These are phyloP conservation scores for Enteromius anoplus DNA, from an alignment of 2,797 vertebrate species.

Conservation along the genomic window DNA sequence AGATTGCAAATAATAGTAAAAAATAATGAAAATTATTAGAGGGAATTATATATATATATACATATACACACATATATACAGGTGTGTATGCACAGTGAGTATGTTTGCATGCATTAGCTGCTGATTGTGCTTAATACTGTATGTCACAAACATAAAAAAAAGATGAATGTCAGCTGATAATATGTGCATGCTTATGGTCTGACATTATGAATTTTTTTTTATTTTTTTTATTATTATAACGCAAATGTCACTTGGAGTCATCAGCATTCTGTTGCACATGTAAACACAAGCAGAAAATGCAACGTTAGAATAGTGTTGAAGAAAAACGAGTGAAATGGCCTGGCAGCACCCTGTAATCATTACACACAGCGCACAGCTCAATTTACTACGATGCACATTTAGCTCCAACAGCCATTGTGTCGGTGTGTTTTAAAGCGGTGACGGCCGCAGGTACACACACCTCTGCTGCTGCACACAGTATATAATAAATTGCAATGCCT, in stretches of 20 bases:
- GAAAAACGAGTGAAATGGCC: neutral
- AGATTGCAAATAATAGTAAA: neutral
- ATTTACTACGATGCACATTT: constrained; percentile 13
- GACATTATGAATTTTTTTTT: neutral
- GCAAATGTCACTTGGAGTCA: neutral
- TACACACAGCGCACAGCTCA: neutral
- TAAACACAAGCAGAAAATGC: neutral
- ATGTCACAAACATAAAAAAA: neutral
- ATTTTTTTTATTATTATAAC: neutral
- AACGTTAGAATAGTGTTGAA: neutral
- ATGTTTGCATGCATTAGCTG: neutral
- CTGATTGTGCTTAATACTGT: neutral
- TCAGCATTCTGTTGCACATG: neutral
- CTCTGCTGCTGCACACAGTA: constrained; percentile 35
- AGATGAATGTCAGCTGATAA: neutral
- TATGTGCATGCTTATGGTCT: neutral
- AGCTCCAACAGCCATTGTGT: constrained; percentile 2
- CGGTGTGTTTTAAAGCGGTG: neutral
- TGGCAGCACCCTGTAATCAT: neutral
- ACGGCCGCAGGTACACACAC: constrained; percentile 12
- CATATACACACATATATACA: neutral
- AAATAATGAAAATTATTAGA: too few species aligned
- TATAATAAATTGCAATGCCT: constrained; percentile 50
- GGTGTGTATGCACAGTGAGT: too few species aligned
- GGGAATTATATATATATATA: neutral